Evolutionary conservation across 2,113 vertebrate genomes (phyloP).

Genomic region (Apus apus): DNA sequence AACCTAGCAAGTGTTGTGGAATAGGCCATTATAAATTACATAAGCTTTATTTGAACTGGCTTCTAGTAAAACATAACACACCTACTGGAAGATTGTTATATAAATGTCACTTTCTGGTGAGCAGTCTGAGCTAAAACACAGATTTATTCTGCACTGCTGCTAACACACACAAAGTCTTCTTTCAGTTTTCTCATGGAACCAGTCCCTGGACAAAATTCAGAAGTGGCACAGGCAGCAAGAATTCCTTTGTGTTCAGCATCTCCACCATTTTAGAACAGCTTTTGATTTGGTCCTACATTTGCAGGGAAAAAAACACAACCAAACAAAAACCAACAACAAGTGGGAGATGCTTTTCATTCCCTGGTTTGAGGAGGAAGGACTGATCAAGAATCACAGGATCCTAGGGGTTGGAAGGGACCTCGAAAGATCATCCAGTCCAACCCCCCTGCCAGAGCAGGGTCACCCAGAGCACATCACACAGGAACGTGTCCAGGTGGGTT

Average conservation of each 20-base stretch:
- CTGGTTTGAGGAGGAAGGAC: too few relatives aligned
- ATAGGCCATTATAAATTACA: constrained; percentile 24
- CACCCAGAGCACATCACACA: too few relatives aligned
- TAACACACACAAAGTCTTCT: background rate
- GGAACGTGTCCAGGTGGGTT: too few relatives aligned
- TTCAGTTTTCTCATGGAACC: background rate
- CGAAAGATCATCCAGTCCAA: too few relatives aligned
- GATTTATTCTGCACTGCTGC: background rate
- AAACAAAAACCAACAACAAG: background rate
- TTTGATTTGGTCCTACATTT: background rate
- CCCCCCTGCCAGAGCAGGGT: too few relatives aligned
- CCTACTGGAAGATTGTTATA: background rate
- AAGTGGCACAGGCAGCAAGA: background rate
- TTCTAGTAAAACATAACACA: constrained; percentile 36
- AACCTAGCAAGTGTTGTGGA: constrained; percentile 7
- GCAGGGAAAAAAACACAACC: background rate
- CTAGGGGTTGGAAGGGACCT: too few relatives aligned
- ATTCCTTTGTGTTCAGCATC: background rate
- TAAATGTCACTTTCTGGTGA: constrained; percentile 36
- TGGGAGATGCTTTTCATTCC: too few relatives aligned
- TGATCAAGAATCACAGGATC: too few relatives aligned
- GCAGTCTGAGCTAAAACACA: background rate
- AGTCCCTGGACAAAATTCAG: background rate
- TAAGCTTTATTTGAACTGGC: constrained; percentile 32
- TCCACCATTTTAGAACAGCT: background rate